Base-by-base conservation (phyloP, 2,888 invertebrate genomes). In the Phortica okadai region DNA sequence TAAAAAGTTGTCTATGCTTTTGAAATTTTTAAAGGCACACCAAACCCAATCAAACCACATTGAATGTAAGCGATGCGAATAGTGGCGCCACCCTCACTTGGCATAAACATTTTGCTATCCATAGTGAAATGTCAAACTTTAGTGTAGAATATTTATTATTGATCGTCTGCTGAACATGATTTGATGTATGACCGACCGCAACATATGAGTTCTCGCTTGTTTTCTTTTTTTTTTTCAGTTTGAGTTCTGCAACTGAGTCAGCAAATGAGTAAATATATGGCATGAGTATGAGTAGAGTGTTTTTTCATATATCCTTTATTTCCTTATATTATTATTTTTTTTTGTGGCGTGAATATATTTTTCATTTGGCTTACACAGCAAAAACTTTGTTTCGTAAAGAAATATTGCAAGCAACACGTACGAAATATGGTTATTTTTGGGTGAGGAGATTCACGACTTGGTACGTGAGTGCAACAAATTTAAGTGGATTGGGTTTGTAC, bases 121-220 rank as follows among this genome's bases (percentile, higher is more conserved):
- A 66, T 66, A 66, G 25, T 33, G 41, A 66, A 33, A 41, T 66
- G 66, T 66, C 66, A 66, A 41, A 41, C 66, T 66, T 33, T 42
- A 7, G 42, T 66, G 41, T 66, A 11, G 66, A 42, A 42, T 42
- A 66, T 66, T 66, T 66, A 41, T 66, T 66, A 66, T 66, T 66
- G 66, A 66, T 66, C 42, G 42, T 41, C 66, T 66, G 42, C 66
- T 41, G 33, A 11, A 14, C 42, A 41, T 33, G 66, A 41, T 41
- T 66, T 66, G 66, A 66, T 66, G 66, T 66, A 66, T 66, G 42
- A 66, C 66, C 42, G 66, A 66, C 41, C 42, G 66, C 66, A 66
- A n/a, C 16, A n/a, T n/a, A 59, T 66, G 66, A 41, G 16, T 66
- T 42, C 33, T 33, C 33, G 33, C 33, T 33, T 33, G 33, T 59